These are phyloP conservation scores for Barbus barbus DNA, from an alignment of 2,113 vertebrate species.

Conservation along the genomic window DNA sequence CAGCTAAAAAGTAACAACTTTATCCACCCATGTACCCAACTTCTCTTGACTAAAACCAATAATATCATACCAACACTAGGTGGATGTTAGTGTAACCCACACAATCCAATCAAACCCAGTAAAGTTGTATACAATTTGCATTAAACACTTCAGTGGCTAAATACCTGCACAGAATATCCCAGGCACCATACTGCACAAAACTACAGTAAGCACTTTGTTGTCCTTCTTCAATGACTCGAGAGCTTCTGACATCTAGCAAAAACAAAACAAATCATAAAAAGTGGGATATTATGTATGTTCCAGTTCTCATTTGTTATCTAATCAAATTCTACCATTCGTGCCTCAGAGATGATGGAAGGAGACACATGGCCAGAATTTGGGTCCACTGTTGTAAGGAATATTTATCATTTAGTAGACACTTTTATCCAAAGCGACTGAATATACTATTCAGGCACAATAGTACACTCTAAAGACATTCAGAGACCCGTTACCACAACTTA, in stretches of 20 bases:
- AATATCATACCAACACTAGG: background rate
- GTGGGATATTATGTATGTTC: background rate
- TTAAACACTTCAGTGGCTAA: background rate
- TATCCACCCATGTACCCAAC: too few relatives aligned
- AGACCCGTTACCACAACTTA: too few relatives aligned
- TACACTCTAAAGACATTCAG: too few relatives aligned
- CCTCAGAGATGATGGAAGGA: too few relatives aligned
- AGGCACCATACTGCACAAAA: constrained; percentile 92
- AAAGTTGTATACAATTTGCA: background rate
- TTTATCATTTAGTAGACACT: too few relatives aligned
- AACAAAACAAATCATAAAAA: background rate
- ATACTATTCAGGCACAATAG: too few relatives aligned
- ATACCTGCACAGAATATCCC: constrained; percentile 98
- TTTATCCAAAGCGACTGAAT: too few relatives aligned
- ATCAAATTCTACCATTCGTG: background rate
- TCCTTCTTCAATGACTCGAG: constrained; percentile 90
- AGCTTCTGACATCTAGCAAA: constrained; percentile 84
- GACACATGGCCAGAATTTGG: too few relatives aligned
- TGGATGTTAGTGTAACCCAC: background rate
- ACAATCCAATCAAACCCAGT: background rate
- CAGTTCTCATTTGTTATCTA: background rate
- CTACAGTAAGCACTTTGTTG: constrained; percentile 90
- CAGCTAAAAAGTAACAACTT: too few relatives aligned
- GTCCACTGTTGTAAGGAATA: too few relatives aligned
- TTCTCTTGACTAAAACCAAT: background rate